Evolutionary conservation across 2,797 vertebrate species (phyloP).

Genomic region (Oreortyx pictus): DNA sequence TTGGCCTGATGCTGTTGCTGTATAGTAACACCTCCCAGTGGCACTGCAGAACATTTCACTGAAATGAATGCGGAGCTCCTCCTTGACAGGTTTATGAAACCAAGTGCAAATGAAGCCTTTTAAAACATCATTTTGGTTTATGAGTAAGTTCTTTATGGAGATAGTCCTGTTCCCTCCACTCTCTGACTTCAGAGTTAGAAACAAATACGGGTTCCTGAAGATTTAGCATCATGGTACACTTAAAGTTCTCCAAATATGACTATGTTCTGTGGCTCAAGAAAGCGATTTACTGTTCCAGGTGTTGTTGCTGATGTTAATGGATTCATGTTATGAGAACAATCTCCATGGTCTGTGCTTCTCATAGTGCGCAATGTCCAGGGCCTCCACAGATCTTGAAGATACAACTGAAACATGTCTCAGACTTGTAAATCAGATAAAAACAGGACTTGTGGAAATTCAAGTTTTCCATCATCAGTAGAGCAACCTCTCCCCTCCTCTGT

Average conservation of each 20-base stretch:
- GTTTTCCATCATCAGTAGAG: not conserved
- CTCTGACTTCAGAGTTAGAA: not conserved
- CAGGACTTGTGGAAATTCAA: not conserved
- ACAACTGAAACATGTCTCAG: not conserved
- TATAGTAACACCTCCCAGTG: slow-evolving; percentile 67
- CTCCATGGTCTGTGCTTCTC: not conserved
- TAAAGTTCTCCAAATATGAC: not conserved
- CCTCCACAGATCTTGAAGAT: not conserved
- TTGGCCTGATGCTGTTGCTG: not conserved
- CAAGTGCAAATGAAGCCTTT: not conserved
- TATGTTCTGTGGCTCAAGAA: slow-evolving; percentile 9
- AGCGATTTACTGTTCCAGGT: slow-evolving; percentile 43
- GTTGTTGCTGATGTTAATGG: slow-evolving; percentile 31
- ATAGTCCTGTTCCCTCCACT: not conserved
- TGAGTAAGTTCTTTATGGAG: not conserved
- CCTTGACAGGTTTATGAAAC: not conserved
- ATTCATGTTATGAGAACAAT: not conserved
- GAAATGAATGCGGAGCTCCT: not conserved
- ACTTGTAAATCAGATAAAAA: not conserved
- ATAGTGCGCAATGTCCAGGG: rapidly evolving
- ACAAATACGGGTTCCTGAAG: not conserved
- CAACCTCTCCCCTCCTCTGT: not conserved
- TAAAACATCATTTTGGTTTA: not conserved
- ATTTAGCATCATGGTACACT: not conserved
- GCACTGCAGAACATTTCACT: slow-evolving; percentile 56